A percentile compares a stretch with the other conserved stretches of the same genome.
Evolutionary conservation across 2,888 invertebrate species (phyloP).

Genomic region (Rhingia campestris): DNA sequence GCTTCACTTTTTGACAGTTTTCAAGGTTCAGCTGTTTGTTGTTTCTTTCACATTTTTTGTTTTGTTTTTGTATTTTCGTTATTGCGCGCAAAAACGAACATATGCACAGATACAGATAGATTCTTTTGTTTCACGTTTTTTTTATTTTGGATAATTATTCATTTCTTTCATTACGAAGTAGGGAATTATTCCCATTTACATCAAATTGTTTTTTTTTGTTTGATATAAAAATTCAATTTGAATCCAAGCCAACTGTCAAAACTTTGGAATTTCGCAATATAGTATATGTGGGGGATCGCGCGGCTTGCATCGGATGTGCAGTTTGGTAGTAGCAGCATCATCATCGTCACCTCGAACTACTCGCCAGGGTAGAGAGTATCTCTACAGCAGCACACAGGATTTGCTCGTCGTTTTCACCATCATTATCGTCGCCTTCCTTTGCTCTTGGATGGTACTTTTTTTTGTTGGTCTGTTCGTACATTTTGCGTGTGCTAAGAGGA

Average conservation of each 20-base stretch:
- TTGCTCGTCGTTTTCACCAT: conserved; percentile 63
- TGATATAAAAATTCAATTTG: conserved; percentile 59
- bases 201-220: conserved; percentile 22
- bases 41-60: conserved; percentile 51
- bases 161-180: conserved; percentile 35
- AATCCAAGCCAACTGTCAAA: conserved; percentile 70
- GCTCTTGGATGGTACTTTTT: conserved; percentile 2
- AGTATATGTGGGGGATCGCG: conserved; percentile 20
- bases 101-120: conserved; percentile 41
- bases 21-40: conserved; percentile 74
- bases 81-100: conserved; percentile 6
- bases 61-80: neutral
- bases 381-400: conserved; percentile 38
- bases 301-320: conserved; percentile 9
- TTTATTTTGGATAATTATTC: conserved; percentile 1
- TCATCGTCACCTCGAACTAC: conserved; percentile 63
- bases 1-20: conserved; percentile 74
- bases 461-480: conserved; percentile 13
- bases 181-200: conserved; percentile 21
- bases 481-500: conserved; percentile 43
- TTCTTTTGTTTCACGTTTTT: conserved; percentile 34
- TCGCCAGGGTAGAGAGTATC: neutral
- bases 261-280: conserved; percentile 47
- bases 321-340: conserved; percentile 49
- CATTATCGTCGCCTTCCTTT: conserved; percentile 64